A percentile compares a stretch with the other conserved stretches of the same genome.
Conservation (phyloP, 2,888 invertebrate species). For the Eristalis pertinax region DNA sequence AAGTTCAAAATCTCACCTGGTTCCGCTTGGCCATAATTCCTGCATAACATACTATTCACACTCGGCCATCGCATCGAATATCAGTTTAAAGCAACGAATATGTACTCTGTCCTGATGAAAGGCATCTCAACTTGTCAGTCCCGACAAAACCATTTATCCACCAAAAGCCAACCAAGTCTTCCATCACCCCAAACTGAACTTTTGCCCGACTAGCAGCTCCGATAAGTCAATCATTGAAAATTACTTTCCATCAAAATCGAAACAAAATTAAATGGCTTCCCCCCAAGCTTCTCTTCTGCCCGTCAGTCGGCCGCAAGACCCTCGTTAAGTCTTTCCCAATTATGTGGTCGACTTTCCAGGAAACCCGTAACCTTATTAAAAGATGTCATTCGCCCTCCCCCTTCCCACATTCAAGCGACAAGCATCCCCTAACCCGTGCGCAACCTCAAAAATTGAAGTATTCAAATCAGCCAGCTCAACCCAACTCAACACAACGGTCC, state of each 20-base stretch:
- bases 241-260: not conserved
- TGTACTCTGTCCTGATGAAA: no score
- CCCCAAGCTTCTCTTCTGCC: not conserved
- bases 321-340: not conserved
- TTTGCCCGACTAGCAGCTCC: no score
- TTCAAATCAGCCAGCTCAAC: slow-evolving; percentile 5
- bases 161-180: no score
- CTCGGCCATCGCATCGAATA: no score
- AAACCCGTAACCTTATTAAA: not conserved
- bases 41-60: no score
- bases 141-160: no score
- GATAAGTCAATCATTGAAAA: not conserved
- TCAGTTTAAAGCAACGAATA: no score
- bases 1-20: no score
- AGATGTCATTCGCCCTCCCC: not conserved
- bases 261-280: not conserved
- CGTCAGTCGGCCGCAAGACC: not conserved
- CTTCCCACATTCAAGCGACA: not conserved
- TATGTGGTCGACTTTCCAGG: not conserved
- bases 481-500: not conserved
- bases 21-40: no score
- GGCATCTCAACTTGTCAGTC: no score
- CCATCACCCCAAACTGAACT: no score
- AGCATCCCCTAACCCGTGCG: not conserved
- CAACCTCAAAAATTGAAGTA: not conserved